These are phyloP conservation scores for Chroicocephalus ridibundus DNA, from an alignment of 2,113 vertebrate genomes.

Conservation along the genomic window DNA sequence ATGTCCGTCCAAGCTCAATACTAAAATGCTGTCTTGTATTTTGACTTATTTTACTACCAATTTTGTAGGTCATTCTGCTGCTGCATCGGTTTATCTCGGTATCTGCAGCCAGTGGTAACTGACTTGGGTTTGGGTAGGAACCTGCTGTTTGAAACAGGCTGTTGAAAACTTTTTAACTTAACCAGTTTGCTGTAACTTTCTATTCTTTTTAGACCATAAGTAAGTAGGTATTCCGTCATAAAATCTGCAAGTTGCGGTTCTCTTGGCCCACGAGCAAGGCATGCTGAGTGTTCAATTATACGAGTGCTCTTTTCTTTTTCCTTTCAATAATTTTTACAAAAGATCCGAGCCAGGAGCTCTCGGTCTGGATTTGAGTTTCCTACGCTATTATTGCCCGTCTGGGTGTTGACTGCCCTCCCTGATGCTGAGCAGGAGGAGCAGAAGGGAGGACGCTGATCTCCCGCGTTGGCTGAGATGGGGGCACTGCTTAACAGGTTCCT, in stretches of 20 bases:
- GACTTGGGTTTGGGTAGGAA: neutral
- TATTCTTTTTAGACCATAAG: fast-evolving
- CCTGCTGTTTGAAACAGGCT: neutral
- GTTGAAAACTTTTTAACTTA: neutral
- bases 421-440: neutral
- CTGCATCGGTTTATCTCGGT: neutral
- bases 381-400: fast-evolving
- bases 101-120: fast-evolving
- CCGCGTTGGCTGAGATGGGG: fast-evolving
- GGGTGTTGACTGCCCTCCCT: neutral
- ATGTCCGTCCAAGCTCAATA: neutral
- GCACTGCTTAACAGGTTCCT: too few species aligned
- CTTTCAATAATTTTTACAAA: neutral
- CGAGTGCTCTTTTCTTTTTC: fast-evolving
- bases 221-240: neutral
- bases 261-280: neutral
- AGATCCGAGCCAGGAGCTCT: neutral
- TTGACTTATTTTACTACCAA: fast-evolving
- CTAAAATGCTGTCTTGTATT: fast-evolving
- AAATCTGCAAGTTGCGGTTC: neutral
- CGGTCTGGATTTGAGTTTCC: neutral
- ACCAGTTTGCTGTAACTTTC: neutral
- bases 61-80: neutral
- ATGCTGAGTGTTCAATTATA: neutral
- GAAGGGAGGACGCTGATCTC: fast-evolving